Base-by-base conservation (phyloP, 1,140 invertebrate species). In the Drosophila mojavensis region DNA sequence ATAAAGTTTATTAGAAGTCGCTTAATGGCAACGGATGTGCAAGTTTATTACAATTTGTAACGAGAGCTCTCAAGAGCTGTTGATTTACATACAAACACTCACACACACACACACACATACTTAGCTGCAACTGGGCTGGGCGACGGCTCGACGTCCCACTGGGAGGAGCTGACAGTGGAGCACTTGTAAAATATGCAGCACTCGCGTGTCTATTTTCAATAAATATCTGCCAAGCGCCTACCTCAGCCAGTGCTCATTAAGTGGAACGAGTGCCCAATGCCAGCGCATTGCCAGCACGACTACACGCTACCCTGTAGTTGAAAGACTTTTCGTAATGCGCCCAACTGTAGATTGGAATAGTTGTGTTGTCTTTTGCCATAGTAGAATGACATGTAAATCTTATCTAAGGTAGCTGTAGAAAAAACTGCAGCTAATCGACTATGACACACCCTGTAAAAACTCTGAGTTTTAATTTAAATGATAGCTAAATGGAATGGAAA, bases 1-100 rank as follows among this genome's bases (percentile, higher is more conserved):
- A 83, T 88, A 88, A 88, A 86, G 83, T 86, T 88, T 85, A 86
- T 86, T 86, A 86, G 83, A 88, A 86, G 82, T 88, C 82, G 86
- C 82, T 86, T 88, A 88, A 83, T 82, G 76, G 82, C 82, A 79
- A 63, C 82, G 82, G 82, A 86, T 86, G 82, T 86, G 67, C 75
- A 78, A 81, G 83, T 88, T 86, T 86, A 86, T 86, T 86, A 88
- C 83, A 83, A 86, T 88, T 88, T 86, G 82, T 82, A 86, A 86
- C 79, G 82, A 82, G 76, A 81, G 70, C 70, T 68, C 75, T 76
- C 69, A 73, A 76, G 73, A 67, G 65, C 69, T 76, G 69, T 76
- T 76, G 69, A 73, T 72, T 76, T 73, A 75, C 73, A 71, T 70
- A 71, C 53, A 43, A 33, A 51, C 15, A 41, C 20, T 20, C 41